phyloP scores from a whole-genome alignment of 2,113 vertebrate genomes.

The Chlamydotis undulata region DNA sequence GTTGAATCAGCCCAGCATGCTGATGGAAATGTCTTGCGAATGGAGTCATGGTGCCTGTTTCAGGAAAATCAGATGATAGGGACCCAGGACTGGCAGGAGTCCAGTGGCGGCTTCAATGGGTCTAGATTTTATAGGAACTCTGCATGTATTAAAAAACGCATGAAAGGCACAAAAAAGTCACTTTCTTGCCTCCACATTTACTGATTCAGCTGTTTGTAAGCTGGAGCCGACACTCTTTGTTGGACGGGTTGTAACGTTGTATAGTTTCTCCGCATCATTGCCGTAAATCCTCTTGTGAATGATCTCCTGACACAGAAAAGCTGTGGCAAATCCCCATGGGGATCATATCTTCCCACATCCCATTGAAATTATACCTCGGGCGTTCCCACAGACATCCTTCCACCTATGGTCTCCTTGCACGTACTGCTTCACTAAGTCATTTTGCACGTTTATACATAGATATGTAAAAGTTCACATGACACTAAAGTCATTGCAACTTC shows the following conservation, averaged over 20 bases:
- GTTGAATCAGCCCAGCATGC: background rate
- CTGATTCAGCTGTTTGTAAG: background rate
- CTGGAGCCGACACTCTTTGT: background rate
- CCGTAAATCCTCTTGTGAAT: background rate
- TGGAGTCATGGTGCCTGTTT: conserved; percentile 25
- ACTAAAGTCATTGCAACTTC: conserved; percentile 1
- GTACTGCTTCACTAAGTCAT: background rate
- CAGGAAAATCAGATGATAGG: conserved; percentile 24
- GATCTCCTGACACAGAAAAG: background rate
- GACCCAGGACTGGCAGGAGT: background rate
- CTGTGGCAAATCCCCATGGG: background rate
- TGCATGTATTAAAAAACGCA: background rate
- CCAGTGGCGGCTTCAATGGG: background rate
- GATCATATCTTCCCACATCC: background rate
- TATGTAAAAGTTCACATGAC: background rate
- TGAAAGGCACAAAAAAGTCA: background rate
- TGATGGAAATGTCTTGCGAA: conserved; percentile 9
- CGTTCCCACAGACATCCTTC: conserved; percentile 1
- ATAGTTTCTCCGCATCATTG: background rate
- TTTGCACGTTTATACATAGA: background rate
- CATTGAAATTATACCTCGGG: background rate
- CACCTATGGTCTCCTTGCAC: background rate
- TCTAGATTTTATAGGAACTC: background rate
- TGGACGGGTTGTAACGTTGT: background rate
- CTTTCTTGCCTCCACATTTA: background rate